A percentile compares a stretch with the other conserved stretches of the same genome.
Conservation (phyloP, 2,888 invertebrate genomes). For the Gnatocerus cornutus region DNA sequence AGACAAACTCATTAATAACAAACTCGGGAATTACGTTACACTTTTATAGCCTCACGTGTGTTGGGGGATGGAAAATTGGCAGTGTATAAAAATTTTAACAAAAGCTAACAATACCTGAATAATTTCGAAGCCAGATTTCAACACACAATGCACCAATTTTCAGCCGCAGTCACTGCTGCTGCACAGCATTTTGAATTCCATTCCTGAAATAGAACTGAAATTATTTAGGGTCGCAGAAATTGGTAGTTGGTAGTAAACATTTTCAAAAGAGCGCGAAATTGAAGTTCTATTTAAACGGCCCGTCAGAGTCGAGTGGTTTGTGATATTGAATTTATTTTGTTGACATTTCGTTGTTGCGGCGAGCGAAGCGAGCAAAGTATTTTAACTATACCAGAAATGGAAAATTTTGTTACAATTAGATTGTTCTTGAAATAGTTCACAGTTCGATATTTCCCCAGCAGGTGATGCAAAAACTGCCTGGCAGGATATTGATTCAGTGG, state of each 20-base stretch:
- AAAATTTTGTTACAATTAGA: too few species aligned
- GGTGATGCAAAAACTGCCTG: too few species aligned
- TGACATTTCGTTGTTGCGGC: too few species aligned
- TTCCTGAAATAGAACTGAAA: slow-evolving; percentile 22
- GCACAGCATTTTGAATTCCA: slow-evolving; percentile 28
- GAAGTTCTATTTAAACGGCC: too few species aligned
- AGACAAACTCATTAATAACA: slow-evolving; percentile 20
- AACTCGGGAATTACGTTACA: neutral
- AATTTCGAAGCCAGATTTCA: slow-evolving; percentile 58
- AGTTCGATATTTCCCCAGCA: too few species aligned
- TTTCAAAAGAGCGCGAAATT: too few species aligned
- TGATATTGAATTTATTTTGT: too few species aligned
- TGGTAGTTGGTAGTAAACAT: neutral
- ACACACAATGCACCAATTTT: slow-evolving; percentile 35
- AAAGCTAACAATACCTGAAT: slow-evolving; percentile 51
- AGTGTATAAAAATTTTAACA: neutral
- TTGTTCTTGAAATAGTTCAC: too few species aligned
- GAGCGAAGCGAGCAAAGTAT: too few species aligned
- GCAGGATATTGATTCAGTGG: too few species aligned
- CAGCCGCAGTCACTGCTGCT: slow-evolving; percentile 24
- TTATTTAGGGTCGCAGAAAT: neutral
- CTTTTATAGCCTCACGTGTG: neutral
- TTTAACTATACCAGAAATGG: too few species aligned
- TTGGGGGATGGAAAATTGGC: neutral
- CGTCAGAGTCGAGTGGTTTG: too few species aligned